phyloP scores from a whole-genome alignment of 2,888 invertebrate genomes.

The Callimorpha dominula region DNA sequence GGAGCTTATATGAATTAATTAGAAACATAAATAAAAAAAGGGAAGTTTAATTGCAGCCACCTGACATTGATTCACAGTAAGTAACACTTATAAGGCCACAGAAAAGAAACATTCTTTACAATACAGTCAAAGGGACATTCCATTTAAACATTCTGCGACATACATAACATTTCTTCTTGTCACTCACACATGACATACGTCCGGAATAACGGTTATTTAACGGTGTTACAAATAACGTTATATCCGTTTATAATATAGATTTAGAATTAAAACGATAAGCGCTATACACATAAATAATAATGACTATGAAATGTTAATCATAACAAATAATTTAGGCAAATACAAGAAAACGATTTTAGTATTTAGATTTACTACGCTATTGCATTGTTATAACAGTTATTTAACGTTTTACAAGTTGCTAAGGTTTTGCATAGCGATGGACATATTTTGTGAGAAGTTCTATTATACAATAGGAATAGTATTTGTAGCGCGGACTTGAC shows the following conservation, averaged over 20 bases:
- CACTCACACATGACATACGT: constrained; percentile 17
- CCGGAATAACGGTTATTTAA: constrained; percentile 30
- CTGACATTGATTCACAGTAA: constrained; percentile 45
- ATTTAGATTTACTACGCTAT: constrained; percentile 38
- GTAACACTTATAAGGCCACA: constrained; percentile 63
- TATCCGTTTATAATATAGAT: constrained; percentile 38
- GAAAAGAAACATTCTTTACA: constrained; percentile 44
- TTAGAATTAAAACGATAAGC: constrained; percentile 59
- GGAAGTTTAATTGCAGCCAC: constrained; percentile 45
- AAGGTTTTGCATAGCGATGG: constrained; percentile 43
- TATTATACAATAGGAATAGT: constrained; percentile 49
- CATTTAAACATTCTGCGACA: constrained; percentile 32
- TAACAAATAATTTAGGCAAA: constrained; percentile 60
- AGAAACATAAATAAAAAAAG: constrained; percentile 38
- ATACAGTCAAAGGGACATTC: constrained; percentile 41
- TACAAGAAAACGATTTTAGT: constrained; percentile 34
- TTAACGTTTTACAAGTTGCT: constrained; percentile 30
- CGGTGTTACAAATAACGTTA: constrained; percentile 35
- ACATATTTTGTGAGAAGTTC: constrained; percentile 40
- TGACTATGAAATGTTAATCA: constrained; percentile 57
- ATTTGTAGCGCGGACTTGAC: constrained; percentile 44
- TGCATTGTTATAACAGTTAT: constrained; percentile 46
- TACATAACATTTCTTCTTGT: constrained; percentile 36
- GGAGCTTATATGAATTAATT: constrained; percentile 46
- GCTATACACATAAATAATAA: constrained; percentile 64